Evolutionary conservation across 1,140 invertebrate genomes (phyloP), one percentile per base, ranked within the genome.

Genomic region (Apis dorsata): DNA sequence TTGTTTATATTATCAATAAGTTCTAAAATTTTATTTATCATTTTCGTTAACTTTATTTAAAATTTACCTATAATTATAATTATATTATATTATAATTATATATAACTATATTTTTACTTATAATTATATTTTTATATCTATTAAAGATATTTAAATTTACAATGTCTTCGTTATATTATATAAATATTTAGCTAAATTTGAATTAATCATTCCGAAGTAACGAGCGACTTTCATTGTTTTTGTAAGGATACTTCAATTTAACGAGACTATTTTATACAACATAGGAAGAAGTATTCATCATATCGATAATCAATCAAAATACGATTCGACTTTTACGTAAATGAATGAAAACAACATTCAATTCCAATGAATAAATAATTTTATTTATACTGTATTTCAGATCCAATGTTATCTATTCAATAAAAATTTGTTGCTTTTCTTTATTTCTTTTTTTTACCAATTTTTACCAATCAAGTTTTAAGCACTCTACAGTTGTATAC

Each of bases 181-280:
- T 28, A 19, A 73, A 73, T 10, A 19, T 11, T 19, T 24, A 9
- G 34, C n/a, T 24, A 62, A 19, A n/a, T 15, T 49, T 10, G 21
- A 74, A 60, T 62, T 62, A 74, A 74, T 74, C 72, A n/a, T 60
- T 62, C 19, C 12, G 19, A 70, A 59, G 21, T 60, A 74, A 74
- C 72, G 21, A 24, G 9, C 53, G 12, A 49, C 0, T 9, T 9
- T 28, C 34, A 24, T 74, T 49, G 9, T 62, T 34, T 19, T 49
- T 21, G 5, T 5, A 1, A 24, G 4, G 72, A 44, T 74, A 10
- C 72, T 74, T 44, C 34, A 74, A 24, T 9, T 60, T 74, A 74
- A 74, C 72, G 72, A 62, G 72, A 62, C 10, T 15, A 28, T 73
- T 73, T 73, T 34, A 60, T 1, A 3, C 55, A 9, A 3, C 9